Evolutionary conservation across 2,888 invertebrate genomes (phyloP).

Genomic region (Pseudococcus viburni): DNA sequence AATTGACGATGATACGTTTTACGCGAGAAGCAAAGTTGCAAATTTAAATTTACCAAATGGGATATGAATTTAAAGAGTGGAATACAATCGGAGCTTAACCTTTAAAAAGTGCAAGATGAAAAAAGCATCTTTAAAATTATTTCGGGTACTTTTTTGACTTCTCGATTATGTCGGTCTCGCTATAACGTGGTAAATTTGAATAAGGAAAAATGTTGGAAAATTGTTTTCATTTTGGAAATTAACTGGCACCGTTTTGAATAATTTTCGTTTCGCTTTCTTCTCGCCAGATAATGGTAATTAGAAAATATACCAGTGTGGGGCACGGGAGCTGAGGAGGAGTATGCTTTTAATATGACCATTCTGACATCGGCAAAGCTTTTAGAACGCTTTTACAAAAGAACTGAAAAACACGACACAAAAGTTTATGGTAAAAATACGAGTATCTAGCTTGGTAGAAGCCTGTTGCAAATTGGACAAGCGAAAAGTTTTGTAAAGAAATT

Average conservation of each 20-base stretch:
- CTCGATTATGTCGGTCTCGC: neutral
- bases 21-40: neutral
- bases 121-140: neutral
- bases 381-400: neutral
- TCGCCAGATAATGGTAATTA: neutral
- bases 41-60: neutral
- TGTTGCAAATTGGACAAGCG: slow-evolving; percentile 31
- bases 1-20: neutral
- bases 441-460: neutral
- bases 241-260: neutral
- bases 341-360: slow-evolving; percentile 17
- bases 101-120: neutral
- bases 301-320: neutral
- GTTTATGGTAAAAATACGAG: slow-evolving; percentile 12
- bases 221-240: neutral
- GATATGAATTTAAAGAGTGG: neutral
- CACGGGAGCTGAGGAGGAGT: neutral
- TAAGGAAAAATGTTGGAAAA: neutral
- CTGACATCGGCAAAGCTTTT: slow-evolving; percentile 9
- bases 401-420: neutral
- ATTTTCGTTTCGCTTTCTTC: slow-evolving; percentile 11
- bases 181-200: slow-evolving; percentile 3
- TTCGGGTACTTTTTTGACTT: neutral
- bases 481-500: slow-evolving; percentile 21
- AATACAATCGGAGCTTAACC: neutral